Percentiles rank a stretch among this genome's conserved stretches.
These are phyloP conservation scores for Xylocampa areola DNA, from an alignment of 2,888 invertebrate species.

Conservation along the genomic window DNA sequence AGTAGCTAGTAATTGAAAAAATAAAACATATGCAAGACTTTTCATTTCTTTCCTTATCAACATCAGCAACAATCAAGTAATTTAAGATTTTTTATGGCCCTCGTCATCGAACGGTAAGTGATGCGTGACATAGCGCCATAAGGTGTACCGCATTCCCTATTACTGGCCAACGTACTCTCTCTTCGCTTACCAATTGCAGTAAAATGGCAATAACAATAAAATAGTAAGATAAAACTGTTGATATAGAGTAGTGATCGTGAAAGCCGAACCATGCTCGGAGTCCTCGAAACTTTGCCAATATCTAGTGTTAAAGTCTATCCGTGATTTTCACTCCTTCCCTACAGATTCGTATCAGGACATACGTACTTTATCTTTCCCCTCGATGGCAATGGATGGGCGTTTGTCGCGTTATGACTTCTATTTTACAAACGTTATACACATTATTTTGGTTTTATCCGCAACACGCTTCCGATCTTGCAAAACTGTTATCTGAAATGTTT, in stretches of 20 bases:
- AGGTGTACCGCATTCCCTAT: constrained; percentile 10
- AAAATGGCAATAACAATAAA: constrained; percentile 49
- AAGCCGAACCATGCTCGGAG: constrained; percentile 59
- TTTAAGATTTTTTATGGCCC: constrained; percentile 7
- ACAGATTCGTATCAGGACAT: constrained; percentile 45
- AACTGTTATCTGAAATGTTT: background rate
- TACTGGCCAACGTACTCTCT: constrained; percentile 21
- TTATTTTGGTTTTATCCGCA: constrained; percentile 25
- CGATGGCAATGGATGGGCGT: constrained; percentile 26
- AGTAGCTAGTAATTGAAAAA: background rate
- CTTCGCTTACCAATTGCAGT: constrained; percentile 48
- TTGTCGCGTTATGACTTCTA: constrained; percentile 26
- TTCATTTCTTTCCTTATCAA: constrained; percentile 5
- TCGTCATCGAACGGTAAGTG: constrained; percentile 10
- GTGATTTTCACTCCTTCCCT: constrained; percentile 56
- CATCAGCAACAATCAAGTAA: background rate
- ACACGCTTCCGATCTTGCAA: constrained; percentile 11
- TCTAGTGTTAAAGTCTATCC: constrained; percentile 57
- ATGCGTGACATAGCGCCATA: constrained; percentile 36
- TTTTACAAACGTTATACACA: constrained; percentile 34
- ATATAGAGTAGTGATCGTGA: constrained; percentile 61
- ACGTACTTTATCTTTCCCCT: constrained; percentile 46
- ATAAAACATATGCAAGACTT: background rate
- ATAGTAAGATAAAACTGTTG: constrained; percentile 60
- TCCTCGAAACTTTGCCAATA: constrained; percentile 76